Conservation (phyloP, 2,888 invertebrate species). For the Dasypogon diadema region DNA sequence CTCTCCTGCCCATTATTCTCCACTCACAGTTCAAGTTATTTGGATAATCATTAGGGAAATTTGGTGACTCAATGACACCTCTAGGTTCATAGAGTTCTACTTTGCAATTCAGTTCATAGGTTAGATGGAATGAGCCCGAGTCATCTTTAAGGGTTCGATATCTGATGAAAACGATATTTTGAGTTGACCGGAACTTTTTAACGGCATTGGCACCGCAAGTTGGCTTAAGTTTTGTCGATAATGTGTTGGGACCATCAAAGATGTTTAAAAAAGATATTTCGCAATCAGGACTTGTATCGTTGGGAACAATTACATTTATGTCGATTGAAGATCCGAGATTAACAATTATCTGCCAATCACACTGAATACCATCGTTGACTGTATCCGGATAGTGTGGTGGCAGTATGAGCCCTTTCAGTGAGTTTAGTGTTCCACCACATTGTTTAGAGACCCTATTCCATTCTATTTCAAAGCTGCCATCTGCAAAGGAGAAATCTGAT, state of each 20-base stretch:
- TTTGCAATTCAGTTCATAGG: constrained; percentile 62
- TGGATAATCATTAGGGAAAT: constrained; percentile 82
- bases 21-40: constrained; percentile 78
- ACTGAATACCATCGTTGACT: constrained; percentile 78
- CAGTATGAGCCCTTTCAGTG: constrained; percentile 79
- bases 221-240: constrained; percentile 56
- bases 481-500: constrained; percentile 75
- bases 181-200: constrained; percentile 58
- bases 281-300: constrained; percentile 77
- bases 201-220: constrained; percentile 1
- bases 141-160: constrained; percentile 58
- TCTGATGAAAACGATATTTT: constrained; percentile 62
- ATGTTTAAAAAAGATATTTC: constrained; percentile 72
- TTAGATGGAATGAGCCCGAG: constrained; percentile 60
- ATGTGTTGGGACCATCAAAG: constrained; percentile 61
- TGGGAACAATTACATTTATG: constrained; percentile 71
- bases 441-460: constrained; percentile 78
- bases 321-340: constrained; percentile 78
- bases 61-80: constrained; percentile 89
- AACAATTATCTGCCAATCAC: constrained; percentile 84
- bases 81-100: constrained; percentile 61
- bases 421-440: constrained; percentile 85
- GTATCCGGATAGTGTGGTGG: constrained; percentile 88
- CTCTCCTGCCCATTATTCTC: constrained; percentile 78
- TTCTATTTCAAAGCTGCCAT: constrained; percentile 77